Base-by-base conservation (phyloP, 2,888 invertebrate species). In the Melanchra persicariae region DNA sequence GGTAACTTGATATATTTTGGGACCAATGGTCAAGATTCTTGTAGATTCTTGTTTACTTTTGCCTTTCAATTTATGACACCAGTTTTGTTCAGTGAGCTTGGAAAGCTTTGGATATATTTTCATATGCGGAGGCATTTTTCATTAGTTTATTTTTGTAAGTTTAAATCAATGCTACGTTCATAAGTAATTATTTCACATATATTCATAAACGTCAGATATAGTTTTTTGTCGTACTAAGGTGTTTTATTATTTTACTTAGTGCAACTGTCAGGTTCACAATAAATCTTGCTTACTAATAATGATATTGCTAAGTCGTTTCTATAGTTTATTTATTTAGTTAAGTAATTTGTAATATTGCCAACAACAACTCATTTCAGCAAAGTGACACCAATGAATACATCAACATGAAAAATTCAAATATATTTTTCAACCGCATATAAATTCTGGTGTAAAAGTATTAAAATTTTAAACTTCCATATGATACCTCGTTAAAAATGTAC, bases 401-500 rank as follows among this genome's bases (percentile, higher is more conserved):
- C 19, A 75, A 54, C 59, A 63, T 63, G 24, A 74, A 47, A 63
- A 51, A 57, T 65, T 30, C 7, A 12, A n/a, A 34, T 17, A 52
- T 57, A 57, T 57, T 68, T 68, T 26, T 30, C 51, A 22, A 26
- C n/a, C 55, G 22, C 12, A 51, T 51, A 54, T 34, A 51, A 57
- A 64, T 62, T 40, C 22, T 30, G 45, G n/a, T 55, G 47, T 60
- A 10, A 34, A 30, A 30, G 12, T 40, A 68, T 70, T 65, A 63
- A 73, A 37, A 68, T 68, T 64, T 71, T 57, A 43, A 76, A 61
- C 43, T n/a, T 66, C 10, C 63, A 58, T 60, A 55, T 71, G 52
- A 64, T 52, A 78, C 58, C 52, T 83, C 63, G 65, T 83, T 81
- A 78, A 83, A 83, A 74, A 70, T 82, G 57, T 63, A 71, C 61